Base-by-base conservation (phyloP, 2,888 invertebrate genomes). In the Lamellibrachia columna region DNA sequence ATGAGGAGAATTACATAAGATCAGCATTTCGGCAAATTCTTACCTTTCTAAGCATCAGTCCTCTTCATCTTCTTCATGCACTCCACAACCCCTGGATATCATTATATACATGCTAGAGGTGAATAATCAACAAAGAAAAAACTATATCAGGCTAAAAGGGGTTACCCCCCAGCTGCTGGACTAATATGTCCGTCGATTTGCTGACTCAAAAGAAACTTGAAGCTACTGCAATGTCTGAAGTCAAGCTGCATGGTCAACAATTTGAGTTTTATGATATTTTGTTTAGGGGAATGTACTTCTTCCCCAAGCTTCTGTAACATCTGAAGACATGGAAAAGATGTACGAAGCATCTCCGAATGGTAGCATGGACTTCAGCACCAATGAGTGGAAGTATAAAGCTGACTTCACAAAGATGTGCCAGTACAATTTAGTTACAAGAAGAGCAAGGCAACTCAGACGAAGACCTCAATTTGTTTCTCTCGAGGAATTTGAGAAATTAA, bases 281-380 rank as follows among this genome's bases (percentile, higher is more conserved):
- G n/a, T 75, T 75, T 6, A 75, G 75, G 75, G 75, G 15, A 22
- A 75, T 75, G 22, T 75, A 15, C 22, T 2, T 75, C 75, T 75
- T 22, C 75, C 75, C 75, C 75, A 75, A 75, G n/a, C 75, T 6
- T 75, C 75, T 0, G 75, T 75, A 75, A 90, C 53, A 0, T 92
- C 92, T 92, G 58, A 93, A 7, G 55, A 92, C 7, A 53, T 93
- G 52, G 93, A 93, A 92, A 90, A 90, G n/a, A 90, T 40, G 53
- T 93, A 90, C 58, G n/a, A 15, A 28, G 58, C 28, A 11, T 60
- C 92, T 52, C 92, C 90, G 15, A 58, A 58, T 9, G n/a, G 7
- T 28, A 7, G n/a, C n/a, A 28, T 93, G 60, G 1, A 22, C 15
- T 93, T 90, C 58, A 90, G 7, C 15, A n/a, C 90, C 40, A 52